phyloP scores from a whole-genome alignment of 2,888 invertebrate species.

The Amblyjoppa proteus region DNA sequence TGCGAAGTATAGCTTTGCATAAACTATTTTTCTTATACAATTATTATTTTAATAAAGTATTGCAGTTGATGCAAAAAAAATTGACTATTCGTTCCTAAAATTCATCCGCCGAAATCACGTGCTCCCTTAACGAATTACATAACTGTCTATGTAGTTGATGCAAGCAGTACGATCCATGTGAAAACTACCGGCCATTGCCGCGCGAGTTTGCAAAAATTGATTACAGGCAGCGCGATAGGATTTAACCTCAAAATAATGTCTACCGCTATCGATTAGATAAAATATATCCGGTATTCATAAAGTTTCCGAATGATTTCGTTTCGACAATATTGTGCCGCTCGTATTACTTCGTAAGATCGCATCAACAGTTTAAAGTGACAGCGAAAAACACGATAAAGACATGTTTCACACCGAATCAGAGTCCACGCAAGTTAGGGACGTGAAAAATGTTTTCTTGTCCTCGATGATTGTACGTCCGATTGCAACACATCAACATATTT shows the following conservation, averaged over 20 bases:
- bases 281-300: not conserved
- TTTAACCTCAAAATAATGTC: slow-evolving; percentile 45
- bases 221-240: slow-evolving; percentile 13
- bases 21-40: not conserved
- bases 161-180: not conserved
- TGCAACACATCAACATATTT: not conserved
- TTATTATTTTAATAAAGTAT: not conserved
- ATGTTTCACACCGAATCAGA: slow-evolving; percentile 56
- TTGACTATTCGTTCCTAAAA: not conserved
- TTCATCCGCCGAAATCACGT: slow-evolving; percentile 17
- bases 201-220: slow-evolving; percentile 47
- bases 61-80: not conserved
- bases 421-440: slow-evolving; percentile 53
- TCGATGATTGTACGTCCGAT: slow-evolving; percentile 79
- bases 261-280: not conserved
- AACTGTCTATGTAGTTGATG: not conserved
- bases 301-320: not conserved
- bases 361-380: slow-evolving; percentile 27
- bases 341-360: not conserved
- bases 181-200: not conserved
- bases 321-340: slow-evolving; percentile 2
- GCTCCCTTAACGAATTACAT: not conserved
- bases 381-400: not conserved
- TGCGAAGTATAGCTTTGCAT: not conserved
- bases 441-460: slow-evolving; percentile 75